A percentile compares a stretch with the other conserved stretches of the same genome.
These are phyloP conservation scores for Malacosoma neustria DNA, from an alignment of 2,888 invertebrate species.

Conservation along the genomic window DNA sequence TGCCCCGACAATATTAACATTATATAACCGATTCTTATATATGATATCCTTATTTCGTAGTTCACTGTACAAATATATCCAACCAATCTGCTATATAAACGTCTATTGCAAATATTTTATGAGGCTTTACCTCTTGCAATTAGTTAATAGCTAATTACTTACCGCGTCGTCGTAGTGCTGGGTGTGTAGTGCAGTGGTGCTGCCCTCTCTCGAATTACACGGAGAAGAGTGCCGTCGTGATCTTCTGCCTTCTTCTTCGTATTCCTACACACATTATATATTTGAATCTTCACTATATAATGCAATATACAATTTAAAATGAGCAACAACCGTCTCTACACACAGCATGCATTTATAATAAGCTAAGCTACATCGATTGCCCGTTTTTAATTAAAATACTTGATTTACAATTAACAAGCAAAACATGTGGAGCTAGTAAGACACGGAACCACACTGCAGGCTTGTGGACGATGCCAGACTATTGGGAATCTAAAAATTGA, in stretches of 20 bases:
- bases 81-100: background rate
- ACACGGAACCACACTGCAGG: slow-evolving; percentile 47
- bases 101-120: background rate
- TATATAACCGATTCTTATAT: slow-evolving; percentile 5
- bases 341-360: too few species aligned
- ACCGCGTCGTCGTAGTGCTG: slow-evolving; percentile 78
- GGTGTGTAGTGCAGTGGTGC: slow-evolving; percentile 76
- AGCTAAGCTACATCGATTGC: too few species aligned
- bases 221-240: slow-evolving; percentile 82
- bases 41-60: background rate
- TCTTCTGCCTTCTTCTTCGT: slow-evolving; percentile 77
- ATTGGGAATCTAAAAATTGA: slow-evolving; percentile 47
- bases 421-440: slow-evolving; percentile 38
- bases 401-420: background rate
- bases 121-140: slow-evolving; percentile 1
- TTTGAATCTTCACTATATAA: background rate
- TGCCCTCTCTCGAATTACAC: slow-evolving; percentile 80
- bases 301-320: background rate
- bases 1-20: slow-evolving; percentile 10
- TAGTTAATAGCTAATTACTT: slow-evolving; percentile 29
- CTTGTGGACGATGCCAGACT: slow-evolving; percentile 2
- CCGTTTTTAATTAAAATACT: too few species aligned
- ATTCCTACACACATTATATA: slow-evolving; percentile 70
- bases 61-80: background rate
- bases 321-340: too few species aligned